phyloP scores from a whole-genome alignment of 2,888 invertebrate species.

The Ecliptopera silaceata region DNA sequence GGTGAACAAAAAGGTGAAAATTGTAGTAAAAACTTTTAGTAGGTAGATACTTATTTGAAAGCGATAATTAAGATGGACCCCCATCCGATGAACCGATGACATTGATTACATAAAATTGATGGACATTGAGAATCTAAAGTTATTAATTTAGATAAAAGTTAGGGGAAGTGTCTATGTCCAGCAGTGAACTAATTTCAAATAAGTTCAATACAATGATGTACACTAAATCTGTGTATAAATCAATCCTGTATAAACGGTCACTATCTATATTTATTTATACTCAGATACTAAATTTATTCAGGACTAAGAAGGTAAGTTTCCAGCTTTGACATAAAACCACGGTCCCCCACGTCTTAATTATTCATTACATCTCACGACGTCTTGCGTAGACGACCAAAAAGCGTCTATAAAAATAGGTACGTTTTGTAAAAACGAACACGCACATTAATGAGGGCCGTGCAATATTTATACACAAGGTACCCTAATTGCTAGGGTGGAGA shows the following conservation, averaged over 20 bases:
- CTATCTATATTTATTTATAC: not conserved
- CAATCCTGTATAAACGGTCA: too few relatives aligned
- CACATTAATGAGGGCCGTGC: slow-evolving; percentile 81
- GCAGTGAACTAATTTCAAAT: too few relatives aligned
- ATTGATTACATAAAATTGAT: too few relatives aligned
- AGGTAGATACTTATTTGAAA: too few relatives aligned
- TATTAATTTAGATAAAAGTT: too few relatives aligned
- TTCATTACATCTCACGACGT: slow-evolving; percentile 74
- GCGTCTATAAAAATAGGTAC: slow-evolving; percentile 70
- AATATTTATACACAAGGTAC: slow-evolving; percentile 82
- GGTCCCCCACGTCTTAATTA: slow-evolving; percentile 72
- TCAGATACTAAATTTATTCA: slow-evolving; percentile 19
- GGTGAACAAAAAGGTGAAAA: too few relatives aligned
- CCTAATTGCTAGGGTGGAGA: slow-evolving; percentile 84
- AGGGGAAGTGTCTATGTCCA: too few relatives aligned
- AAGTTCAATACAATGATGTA: too few relatives aligned
- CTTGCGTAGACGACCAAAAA: slow-evolving; percentile 66
- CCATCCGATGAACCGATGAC: too few relatives aligned
- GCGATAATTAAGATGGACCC: too few relatives aligned
- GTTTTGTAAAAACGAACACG: slow-evolving; percentile 77
- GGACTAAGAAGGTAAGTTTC: slow-evolving; percentile 44
- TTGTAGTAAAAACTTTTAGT: not conserved
- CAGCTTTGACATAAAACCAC: slow-evolving; percentile 48
- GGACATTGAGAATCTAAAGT: too few relatives aligned
- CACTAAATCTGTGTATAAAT: too few relatives aligned